These are phyloP conservation scores for Saccostrea glomerata DNA, from an alignment of 1,140 invertebrate species.

Conservation along the genomic window DNA sequence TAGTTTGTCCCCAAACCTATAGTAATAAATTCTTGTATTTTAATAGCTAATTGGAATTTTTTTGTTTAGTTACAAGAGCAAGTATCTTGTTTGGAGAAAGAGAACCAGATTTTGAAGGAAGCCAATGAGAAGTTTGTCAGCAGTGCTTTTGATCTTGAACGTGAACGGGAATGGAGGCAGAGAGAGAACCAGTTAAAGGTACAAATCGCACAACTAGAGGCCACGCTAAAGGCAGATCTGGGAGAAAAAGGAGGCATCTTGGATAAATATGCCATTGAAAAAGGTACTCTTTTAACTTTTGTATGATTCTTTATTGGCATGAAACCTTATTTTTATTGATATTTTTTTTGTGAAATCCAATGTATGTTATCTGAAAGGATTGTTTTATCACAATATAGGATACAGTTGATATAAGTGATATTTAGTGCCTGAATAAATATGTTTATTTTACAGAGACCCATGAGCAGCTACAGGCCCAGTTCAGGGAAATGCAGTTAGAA, in stretches of 20 bases:
- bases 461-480: constrained; percentile 76
- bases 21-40: background rate
- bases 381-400: no score
- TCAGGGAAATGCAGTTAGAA: constrained; percentile 73
- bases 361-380: no score
- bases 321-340: no score
- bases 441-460: constrained; percentile 68
- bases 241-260: constrained; percentile 79
- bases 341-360: no score
- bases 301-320: no score
- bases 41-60: background rate
- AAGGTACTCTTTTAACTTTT: constrained; percentile 64
- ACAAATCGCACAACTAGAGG: constrained; percentile 80
- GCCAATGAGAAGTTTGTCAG: constrained; percentile 80
- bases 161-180: constrained; percentile 79
- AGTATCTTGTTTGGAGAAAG: constrained; percentile 75
- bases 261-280: constrained; percentile 76
- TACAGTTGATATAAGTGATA: no score
- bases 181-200: constrained; percentile 78
- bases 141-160: constrained; percentile 79
- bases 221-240: constrained; percentile 79
- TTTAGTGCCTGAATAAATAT: no score
- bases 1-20: background rate
- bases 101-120: constrained; percentile 79
- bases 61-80: constrained; percentile 77